Conservation (phyloP, 92 coral and sea anemone species). For the Meandrina meandrites region DNA sequence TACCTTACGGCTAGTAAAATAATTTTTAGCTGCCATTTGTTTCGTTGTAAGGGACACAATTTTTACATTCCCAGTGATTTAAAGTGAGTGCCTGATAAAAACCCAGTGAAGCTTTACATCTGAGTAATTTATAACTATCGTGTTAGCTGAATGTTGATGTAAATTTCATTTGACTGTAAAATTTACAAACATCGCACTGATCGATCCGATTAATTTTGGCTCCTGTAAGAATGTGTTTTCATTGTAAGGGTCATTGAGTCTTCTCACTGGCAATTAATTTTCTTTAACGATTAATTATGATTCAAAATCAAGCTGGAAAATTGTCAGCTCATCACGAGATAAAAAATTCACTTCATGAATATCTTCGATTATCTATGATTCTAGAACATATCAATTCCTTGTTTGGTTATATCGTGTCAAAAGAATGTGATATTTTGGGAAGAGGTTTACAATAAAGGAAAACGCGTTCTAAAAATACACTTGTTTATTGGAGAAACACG, state of each 20-base stretch:
- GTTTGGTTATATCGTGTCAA: constrained; percentile 4
- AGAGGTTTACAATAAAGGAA: background rate
- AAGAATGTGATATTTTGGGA: constrained; percentile 28
- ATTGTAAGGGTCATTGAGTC: background rate
- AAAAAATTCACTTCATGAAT: background rate
- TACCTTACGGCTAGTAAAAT: background rate
- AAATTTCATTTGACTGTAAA: background rate
- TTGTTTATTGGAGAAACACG: constrained; percentile 11
- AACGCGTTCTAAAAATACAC: constrained; percentile 1
- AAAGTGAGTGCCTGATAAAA: background rate
- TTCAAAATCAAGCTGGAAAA: background rate
- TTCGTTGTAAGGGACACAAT: background rate
- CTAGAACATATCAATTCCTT: constrained; percentile 23
- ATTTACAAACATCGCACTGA: background rate
- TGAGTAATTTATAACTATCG: too few species aligned
- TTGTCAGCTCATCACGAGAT: background rate
- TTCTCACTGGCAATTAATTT: background rate
- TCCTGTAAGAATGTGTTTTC: background rate
- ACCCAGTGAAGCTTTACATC: background rate
- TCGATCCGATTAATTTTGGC: constrained; percentile 21
- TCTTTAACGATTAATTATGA: background rate
- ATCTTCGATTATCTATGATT: constrained; percentile 2
- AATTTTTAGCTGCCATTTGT: background rate
- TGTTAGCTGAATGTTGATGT: too few species aligned
- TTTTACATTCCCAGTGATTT: background rate